phyloP scores from a whole-genome alignment of 2,113 vertebrate genomes.

The Boulengeromyrus knoepffleri region DNA sequence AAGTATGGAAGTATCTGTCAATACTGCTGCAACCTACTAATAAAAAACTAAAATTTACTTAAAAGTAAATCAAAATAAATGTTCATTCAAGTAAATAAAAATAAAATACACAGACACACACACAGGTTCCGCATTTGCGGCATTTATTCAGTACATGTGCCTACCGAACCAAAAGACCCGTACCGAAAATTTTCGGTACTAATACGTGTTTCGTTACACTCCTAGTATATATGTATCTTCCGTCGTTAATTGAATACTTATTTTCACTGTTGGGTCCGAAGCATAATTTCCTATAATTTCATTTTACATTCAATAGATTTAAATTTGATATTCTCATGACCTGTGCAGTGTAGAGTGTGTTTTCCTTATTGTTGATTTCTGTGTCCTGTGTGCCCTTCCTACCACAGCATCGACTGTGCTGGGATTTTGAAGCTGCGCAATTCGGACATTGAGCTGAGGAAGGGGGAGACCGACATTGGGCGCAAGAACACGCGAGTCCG shows the following conservation, averaged over 20 bases:
- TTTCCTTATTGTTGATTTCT: background rate
- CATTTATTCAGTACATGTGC: too few species aligned
- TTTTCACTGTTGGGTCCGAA: background rate
- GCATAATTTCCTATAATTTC: background rate
- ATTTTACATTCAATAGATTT: background rate
- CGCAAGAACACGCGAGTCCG: constrained; percentile 93
- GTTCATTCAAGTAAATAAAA: too few species aligned
- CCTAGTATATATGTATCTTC: background rate
- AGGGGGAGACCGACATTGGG: constrained; percentile 89
- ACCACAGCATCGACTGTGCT: constrained; percentile 83
- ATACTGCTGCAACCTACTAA: too few species aligned
- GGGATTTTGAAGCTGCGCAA: constrained; percentile 94
- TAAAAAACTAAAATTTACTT: too few species aligned
- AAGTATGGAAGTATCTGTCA: too few species aligned
- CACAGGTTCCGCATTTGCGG: too few species aligned
- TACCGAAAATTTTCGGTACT: too few species aligned
- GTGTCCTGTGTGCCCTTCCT: constrained; percentile 5
- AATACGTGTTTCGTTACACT: too few species aligned
- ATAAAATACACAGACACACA: too few species aligned
- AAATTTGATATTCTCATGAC: background rate
- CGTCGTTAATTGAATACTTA: background rate
- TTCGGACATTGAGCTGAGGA: constrained; percentile 94
- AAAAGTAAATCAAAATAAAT: too few species aligned
- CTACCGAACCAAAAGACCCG: too few species aligned
- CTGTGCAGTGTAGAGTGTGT: background rate